Base-by-base conservation (phyloP, 2,888 invertebrate species). In the Perizoma flavofasciatum region DNA sequence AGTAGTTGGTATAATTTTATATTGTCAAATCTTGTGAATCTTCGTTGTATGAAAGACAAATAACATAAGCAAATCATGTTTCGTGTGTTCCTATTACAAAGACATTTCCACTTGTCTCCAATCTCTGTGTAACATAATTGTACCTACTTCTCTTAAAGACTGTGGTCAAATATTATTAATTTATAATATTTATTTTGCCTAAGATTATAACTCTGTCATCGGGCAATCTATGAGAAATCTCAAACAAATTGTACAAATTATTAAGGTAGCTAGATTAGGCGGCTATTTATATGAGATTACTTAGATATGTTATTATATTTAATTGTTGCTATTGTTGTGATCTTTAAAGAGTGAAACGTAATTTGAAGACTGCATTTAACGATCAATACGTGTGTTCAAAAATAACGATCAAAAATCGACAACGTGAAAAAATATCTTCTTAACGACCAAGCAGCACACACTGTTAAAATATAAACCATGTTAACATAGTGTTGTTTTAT, bases 241-340 rank as follows among this genome's bases (percentile, higher is more conserved):
- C 87, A 83, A 86, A 85, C 81, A 78, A 80, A 85, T 88, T 92
- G 90, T 92, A 92, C 91, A 92, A 92, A 91, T 89, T 90, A 88
- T 85, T 85, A 87, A 86, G 81, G 72, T 87, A 88, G 79, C 70
- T 87, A 88, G 81, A 61, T 74, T 87, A 89, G 77, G 78, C 79
- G 77, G 83, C 81, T 90, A 90, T 91, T 92, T 91, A 22, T 22
- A 92, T 92, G 91, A 92, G 90, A 92, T 92, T 90, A 92, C 82
- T 83, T 89, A 88, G 86, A 83, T 59, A 59, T 82, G 78, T 80
- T 75, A 80, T 79, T 78, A 83, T 77, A 83, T 77, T 78, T 84
- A 81, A 82, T 71, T 86, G 81, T 89, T 43, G 43, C 10, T 44
- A 87, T 87, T 88, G 76, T 88, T 89, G 90, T 90, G 90, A 89